phyloP scores from a whole-genome alignment of 2,113 vertebrate genomes.

The Rhipidura dahli region DNA sequence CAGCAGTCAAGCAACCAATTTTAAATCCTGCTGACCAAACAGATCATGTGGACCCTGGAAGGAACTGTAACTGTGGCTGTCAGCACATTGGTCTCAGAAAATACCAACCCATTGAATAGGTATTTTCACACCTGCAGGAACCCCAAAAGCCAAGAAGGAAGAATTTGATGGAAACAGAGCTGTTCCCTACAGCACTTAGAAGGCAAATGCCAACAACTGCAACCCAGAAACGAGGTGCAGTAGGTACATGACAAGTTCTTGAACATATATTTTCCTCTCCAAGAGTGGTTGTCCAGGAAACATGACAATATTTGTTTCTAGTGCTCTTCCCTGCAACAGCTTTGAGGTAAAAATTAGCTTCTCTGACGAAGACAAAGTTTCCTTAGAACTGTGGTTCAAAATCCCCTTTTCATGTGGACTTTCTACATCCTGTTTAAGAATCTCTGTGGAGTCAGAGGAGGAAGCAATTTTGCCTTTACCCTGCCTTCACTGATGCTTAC shows the following conservation, averaged over 20 bases:
- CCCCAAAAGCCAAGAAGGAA: neutral
- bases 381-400: neutral
- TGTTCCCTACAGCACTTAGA: neutral
- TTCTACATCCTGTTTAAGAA: neutral
- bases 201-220: neutral
- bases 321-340: neutral
- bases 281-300: slow-evolving; percentile 40
- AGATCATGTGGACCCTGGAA: neutral
- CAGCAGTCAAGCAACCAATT: neutral
- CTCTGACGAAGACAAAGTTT: neutral
- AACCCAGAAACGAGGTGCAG: neutral
- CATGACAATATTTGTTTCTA: slow-evolving; percentile 35
- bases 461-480: neutral
- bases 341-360: slow-evolving; percentile 37
- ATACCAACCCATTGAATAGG: neutral
- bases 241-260: neutral
- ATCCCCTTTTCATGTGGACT: neutral
- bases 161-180: neutral
- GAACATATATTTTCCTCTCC: neutral
- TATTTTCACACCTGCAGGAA: neutral
- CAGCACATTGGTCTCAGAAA: neutral
- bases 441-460: neutral
- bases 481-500: slow-evolving; percentile 32
- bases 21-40: neutral
- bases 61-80: neutral